A percentile compares a stretch with the other conserved stretches of the same genome.
Conservation (phyloP, 2,888 invertebrate genomes). For the Octodonta nipae region DNA sequence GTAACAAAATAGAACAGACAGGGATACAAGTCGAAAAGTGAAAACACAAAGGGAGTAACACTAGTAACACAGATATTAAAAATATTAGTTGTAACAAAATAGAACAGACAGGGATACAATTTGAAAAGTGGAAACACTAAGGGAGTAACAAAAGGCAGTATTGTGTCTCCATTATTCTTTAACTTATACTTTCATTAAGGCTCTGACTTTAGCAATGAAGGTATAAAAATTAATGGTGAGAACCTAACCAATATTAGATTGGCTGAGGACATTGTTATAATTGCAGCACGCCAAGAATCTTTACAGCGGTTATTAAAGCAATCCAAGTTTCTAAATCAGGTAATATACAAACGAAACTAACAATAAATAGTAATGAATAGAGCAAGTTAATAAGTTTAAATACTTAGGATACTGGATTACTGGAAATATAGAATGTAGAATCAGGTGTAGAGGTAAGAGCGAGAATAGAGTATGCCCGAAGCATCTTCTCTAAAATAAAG, state of each 20-base stretch:
- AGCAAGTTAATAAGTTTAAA: too few species aligned
- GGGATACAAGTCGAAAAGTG: constrained; percentile 1
- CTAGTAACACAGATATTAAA: too few species aligned
- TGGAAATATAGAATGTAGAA: neutral
- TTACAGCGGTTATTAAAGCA: neutral
- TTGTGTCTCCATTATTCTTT: too few species aligned
- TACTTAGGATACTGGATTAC: too few species aligned
- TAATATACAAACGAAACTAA: neutral
- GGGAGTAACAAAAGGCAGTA: too few species aligned
- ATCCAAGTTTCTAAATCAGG: neutral
- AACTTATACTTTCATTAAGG: too few species aligned
- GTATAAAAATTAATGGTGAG: constrained; percentile 1
- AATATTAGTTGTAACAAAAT: neutral
- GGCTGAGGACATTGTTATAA: constrained; percentile 1
- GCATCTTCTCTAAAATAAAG: constrained; percentile 1
- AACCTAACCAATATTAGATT: neutral
- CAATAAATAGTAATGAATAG: constrained; percentile 1
- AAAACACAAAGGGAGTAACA: neutral
- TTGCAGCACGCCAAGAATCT: neutral
- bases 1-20: neutral
- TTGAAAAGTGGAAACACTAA: constrained; percentile 1
- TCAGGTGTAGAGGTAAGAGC: constrained; percentile 1
- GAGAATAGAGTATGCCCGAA: constrained; percentile 1
- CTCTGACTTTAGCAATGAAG: too few species aligned
- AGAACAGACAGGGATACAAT: neutral